Evolutionary conservation across 2,797 vertebrate species (phyloP), one percentile per base, ranked within the genome.

Genomic region (Chiloscyllium punctatum): DNA sequence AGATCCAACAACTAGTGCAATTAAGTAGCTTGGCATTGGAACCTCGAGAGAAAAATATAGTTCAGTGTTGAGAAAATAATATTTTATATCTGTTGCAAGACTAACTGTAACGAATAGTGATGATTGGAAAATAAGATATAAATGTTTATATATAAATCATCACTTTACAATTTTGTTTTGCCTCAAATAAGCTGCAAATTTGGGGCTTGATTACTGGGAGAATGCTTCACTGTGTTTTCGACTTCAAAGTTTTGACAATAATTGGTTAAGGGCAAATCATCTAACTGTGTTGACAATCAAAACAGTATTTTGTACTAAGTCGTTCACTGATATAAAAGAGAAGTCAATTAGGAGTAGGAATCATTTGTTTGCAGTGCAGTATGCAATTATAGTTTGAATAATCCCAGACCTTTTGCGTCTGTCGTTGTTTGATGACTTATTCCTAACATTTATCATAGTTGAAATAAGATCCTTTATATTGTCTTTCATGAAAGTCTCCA

Each of bases 21-120:
- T 98, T 97, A 99, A 97, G 97, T 99, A 99, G 95, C 98, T 99
- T 0, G 99, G 99, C 97, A 99, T 98, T 0, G 98, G 97, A 95
- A 99, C 98, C 99, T 99, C 96, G 74, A 88, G 95, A 71, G 95
- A 95, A 95, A 94, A 96, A 96, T 42, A 42, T 21, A 33, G 30
- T 94, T 53, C 69, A 30, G 53, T 74, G 69, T 33, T 92, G 62
- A 57, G 4, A 33, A 5, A 30, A 62, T n/a, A 21, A n/a, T 33
- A 18, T n/a, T n/a, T 66, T 37, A 30, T 18, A 66, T 62, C 30
- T 62, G 6, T 88, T 62, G 33, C 57, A 57, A 3, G 8, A 9
- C 74, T 15, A 77, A 4, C 33, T 7, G 13, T n/a, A 77, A 77
- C 74, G 79, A 86, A 90, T 53, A 51, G 82, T 86, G 82, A 51